Evolutionary conservation across 64 coral and sea anemone genomes (phyloP).

Genomic region (Montipora capricornis): DNA sequence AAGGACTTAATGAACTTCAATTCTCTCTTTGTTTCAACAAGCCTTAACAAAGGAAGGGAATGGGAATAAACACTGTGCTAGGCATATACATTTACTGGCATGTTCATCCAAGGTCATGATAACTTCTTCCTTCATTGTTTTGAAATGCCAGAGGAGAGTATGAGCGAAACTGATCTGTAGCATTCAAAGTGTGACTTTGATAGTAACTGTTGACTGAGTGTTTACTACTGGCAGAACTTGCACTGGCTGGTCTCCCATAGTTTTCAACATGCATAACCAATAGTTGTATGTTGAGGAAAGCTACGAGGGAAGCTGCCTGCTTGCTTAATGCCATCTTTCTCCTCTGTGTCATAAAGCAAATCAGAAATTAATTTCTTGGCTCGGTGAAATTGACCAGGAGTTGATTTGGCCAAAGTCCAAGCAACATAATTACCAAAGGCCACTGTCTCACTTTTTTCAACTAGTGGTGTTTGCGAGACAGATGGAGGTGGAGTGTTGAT

Average conservation of each 20-base stretch:
- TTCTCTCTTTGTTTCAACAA: not conserved
- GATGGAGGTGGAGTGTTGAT: not conserved
- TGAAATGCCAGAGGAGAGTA: constrained; percentile 21
- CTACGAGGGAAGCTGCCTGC: not conserved
- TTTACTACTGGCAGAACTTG: not conserved
- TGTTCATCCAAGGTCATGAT: constrained; percentile 9
- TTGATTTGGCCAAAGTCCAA: not conserved
- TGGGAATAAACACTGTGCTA: not conserved
- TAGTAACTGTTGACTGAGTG: not conserved
- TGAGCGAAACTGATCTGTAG: not conserved
- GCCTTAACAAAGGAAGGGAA: not conserved
- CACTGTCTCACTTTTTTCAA: not conserved
- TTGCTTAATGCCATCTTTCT: constrained; percentile 1
- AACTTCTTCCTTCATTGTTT: not conserved
- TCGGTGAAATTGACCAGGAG: not conserved
- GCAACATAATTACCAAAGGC: constrained; percentile 24
- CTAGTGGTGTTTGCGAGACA: not conserved
- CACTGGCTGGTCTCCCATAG: not conserved
- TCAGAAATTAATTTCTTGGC: constrained; percentile 35
- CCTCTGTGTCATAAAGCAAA: constrained; percentile 25
- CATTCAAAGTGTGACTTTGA: not conserved
- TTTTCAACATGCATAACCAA: not conserved
- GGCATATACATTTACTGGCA: not conserved
- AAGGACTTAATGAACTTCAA: too few species aligned
- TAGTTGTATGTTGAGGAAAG: not conserved